phyloP scores from a whole-genome alignment of 2,888 invertebrate genomes.

The Apocheima hispidaria region DNA sequence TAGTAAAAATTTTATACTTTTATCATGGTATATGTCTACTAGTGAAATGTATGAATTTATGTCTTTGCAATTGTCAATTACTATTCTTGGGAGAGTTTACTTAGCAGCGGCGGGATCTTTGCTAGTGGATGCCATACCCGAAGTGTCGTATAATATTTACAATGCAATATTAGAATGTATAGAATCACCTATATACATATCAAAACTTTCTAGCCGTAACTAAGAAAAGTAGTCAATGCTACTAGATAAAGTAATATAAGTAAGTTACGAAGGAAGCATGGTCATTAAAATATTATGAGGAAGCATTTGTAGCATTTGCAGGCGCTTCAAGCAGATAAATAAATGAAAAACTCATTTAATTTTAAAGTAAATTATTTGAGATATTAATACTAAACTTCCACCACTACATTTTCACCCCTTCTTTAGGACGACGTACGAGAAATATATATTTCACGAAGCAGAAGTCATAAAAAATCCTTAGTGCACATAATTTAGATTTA shows the following conservation, averaged over 20 bases:
- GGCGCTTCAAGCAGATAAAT: no score
- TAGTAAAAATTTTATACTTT: constrained; percentile 77
- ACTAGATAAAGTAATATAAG: neutral
- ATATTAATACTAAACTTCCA: no score
- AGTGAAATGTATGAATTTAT: constrained; percentile 58
- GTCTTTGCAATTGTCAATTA: constrained; percentile 79
- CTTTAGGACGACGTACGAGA: no score
- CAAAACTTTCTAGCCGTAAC: neutral
- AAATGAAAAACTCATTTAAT: no score
- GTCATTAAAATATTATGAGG: neutral
- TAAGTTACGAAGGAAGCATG: neutral
- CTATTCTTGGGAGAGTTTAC: constrained; percentile 65
- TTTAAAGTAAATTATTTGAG: no score
- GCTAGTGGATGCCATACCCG: constrained; percentile 39
- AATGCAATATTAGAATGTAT: constrained; percentile 23
- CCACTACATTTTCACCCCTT: no score
- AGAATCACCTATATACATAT: constrained; percentile 18
- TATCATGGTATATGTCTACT: constrained; percentile 71
- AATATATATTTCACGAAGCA: no score
- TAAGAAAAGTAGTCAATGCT: neutral
- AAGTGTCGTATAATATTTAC: constrained; percentile 21
- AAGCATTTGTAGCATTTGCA: neutral
- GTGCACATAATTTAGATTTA: no score
- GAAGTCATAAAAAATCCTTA: no score
- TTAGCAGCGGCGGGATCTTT: constrained; percentile 51